A percentile compares a stretch with the other conserved stretches of the same genome.
Evolutionary conservation across 2,797 vertebrate species (phyloP).

Genomic region (Danio aesculapii): DNA sequence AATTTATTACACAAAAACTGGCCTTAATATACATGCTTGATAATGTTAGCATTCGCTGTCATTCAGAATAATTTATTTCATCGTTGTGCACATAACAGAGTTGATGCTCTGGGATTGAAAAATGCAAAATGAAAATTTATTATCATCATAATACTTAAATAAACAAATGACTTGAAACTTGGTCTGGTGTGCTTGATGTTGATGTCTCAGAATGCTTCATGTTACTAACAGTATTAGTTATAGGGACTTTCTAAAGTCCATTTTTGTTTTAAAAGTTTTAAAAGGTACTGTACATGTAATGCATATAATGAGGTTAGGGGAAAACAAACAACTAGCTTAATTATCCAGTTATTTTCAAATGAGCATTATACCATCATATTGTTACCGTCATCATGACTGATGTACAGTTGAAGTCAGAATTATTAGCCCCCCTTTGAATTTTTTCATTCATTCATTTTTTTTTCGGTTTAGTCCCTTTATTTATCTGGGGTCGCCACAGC

Average conservation of each 20-base stretch:
- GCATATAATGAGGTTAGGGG: background rate
- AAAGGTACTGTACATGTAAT: too few relatives aligned
- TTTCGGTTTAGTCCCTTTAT: too few relatives aligned
- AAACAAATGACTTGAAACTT: constrained; percentile 75
- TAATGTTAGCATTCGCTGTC: constrained; percentile 84
- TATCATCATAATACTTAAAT: constrained; percentile 81
- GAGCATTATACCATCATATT: too few relatives aligned
- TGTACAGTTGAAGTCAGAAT: too few relatives aligned
- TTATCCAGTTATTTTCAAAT: too few relatives aligned
- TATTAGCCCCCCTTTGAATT: too few relatives aligned
- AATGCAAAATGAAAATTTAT: constrained; percentile 84
- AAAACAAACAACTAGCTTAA: background rate
- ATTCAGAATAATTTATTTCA: constrained; percentile 94
- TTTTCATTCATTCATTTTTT: too few relatives aligned
- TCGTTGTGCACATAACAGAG: constrained; percentile 85
- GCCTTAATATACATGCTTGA: constrained; percentile 93
- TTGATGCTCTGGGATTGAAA: constrained; percentile 84
- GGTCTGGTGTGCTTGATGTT: constrained; percentile 10
- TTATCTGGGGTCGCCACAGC: too few relatives aligned
- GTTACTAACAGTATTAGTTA: background rate
- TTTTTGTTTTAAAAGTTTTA: too few relatives aligned
- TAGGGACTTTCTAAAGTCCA: too few relatives aligned
- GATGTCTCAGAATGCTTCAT: background rate
- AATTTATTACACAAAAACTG: constrained; percentile 86
- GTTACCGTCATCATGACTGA: too few relatives aligned